phyloP scores from a whole-genome alignment of 2,888 invertebrate genomes.

The Lepidocyrtinus sp. region DNA sequence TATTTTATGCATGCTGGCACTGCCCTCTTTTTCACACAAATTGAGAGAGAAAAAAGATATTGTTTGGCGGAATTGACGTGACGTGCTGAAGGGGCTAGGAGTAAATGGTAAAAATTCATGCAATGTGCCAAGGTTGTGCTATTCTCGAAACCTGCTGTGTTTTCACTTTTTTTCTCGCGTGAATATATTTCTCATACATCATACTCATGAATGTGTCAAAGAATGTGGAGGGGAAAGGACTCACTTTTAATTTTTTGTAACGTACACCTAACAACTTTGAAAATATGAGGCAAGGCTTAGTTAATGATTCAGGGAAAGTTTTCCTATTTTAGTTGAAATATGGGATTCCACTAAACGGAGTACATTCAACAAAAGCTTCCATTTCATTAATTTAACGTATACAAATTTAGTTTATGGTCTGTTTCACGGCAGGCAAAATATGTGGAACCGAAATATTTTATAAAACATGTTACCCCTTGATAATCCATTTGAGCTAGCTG shows the following conservation, averaged over 20 bases:
- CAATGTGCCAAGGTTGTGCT: background rate
- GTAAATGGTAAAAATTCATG: background rate
- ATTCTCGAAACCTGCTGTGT: background rate
- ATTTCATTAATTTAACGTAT: no score
- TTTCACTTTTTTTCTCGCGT: background rate
- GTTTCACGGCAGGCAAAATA: no score
- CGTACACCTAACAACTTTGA: background rate
- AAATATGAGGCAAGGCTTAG: no score
- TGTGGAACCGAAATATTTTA: no score
- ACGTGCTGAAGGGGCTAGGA: background rate
- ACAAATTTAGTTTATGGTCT: no score
- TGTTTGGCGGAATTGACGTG: background rate
- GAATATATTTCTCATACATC: background rate
- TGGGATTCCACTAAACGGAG: no score
- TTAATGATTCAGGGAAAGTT: no score
- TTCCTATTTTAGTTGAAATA: no score
- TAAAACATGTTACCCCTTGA: no score
- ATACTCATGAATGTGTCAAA: background rate
- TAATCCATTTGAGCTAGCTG: no score
- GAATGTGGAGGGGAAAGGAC: background rate
- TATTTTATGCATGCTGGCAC: background rate
- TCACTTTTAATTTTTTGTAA: background rate
- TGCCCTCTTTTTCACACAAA: background rate
- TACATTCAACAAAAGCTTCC: no score
- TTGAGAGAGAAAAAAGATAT: background rate